Evolutionary conservation across 1,140 invertebrate genomes (phyloP).

Genomic region (Onthophagus taurus): DNA sequence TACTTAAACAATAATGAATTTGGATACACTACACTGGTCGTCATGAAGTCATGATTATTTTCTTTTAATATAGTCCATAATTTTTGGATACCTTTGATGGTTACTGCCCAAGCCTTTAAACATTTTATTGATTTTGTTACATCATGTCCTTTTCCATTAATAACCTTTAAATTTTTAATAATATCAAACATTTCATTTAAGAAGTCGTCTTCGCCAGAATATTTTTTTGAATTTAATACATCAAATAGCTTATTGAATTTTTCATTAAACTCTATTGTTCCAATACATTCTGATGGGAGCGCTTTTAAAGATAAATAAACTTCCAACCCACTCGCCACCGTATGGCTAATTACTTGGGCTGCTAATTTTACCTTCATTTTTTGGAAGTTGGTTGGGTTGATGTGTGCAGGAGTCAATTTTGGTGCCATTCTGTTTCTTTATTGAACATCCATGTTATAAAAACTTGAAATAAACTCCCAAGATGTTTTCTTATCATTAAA

Average conservation of each 20-base stretch:
- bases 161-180: slow-evolving; percentile 10
- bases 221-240: slow-evolving; percentile 6
- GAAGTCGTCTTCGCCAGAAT: not conserved
- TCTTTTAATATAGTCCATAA: slow-evolving; percentile 12
- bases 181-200: slow-evolving; percentile 14
- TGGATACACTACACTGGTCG: slow-evolving; percentile 15
- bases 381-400: slow-evolving; percentile 28
- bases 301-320: slow-evolving; percentile 12
- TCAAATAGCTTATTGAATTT: slow-evolving; percentile 10
- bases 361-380: slow-evolving; percentile 31
- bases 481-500: not conserved
- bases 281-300: not conserved
- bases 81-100: slow-evolving; percentile 6
- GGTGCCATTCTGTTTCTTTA: slow-evolving; percentile 12
- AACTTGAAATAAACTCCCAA: slow-evolving; percentile 1
- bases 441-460: slow-evolving; percentile 15
- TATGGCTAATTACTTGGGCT: slow-evolving; percentile 26
- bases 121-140: not conserved
- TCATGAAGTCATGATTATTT: not conserved
- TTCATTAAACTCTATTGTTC: slow-evolving; percentile 2
- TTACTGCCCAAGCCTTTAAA: slow-evolving; percentile 4
- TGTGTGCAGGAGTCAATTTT: slow-evolving; percentile 27
- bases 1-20: slow-evolving; percentile 15
- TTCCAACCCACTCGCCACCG: slow-evolving; percentile 21
- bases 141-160: not conserved